Evolutionary conservation across 2,113 vertebrate species (phyloP), one percentile per base, ranked within the genome.

Genomic region (Lasiurus cinereus): DNA sequence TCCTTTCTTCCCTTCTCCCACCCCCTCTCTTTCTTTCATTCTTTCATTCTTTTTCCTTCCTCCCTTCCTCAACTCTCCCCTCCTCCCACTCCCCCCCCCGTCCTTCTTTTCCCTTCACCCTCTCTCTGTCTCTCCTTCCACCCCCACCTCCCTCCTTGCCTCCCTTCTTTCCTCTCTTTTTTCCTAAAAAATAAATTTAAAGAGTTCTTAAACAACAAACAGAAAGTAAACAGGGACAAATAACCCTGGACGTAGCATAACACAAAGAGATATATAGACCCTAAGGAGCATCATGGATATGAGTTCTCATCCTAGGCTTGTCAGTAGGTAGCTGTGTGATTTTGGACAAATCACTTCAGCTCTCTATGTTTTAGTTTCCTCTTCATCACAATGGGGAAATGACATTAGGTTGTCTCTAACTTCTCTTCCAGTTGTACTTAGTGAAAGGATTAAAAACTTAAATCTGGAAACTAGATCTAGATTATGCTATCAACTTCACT

Each of bases 51-150:
- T 5, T 7, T 18, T 16, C 10, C 5, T 13, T 33, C 11, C 22
- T n/a, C 29, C 1, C 12, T 14, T 21, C 10, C 2, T 52, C 2
- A n/a, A n/a, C n/a, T n/a, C n/a, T 18, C 2, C 15, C 1, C 24
- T 8, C 24, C 5, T 24, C 8, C 21, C 22, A 8, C 0, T 59
- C 56, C 56, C 8, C 8, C 56, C 56, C 18, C n/a, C 15, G 4
- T 64, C 13, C 27, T 14, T 70, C 18, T 33, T 14, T 70, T 46
- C 6, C 31, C 22, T 43, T 43, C 36, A 11, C 3, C 43, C 8
- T 39, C 43, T 12, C 18, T 76, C 59, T 39, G 52, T 82, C 22
- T 48, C 31, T 43, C 66, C 31, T 69, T 67, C 27, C 8, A 21
- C 2, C 3, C 6, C 2, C 0, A 24, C 31, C 69, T 59, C 13